These are phyloP conservation scores for Drosophila fungiperda DNA, from an alignment of 2,888 invertebrate genomes.

Conservation along the genomic window DNA sequence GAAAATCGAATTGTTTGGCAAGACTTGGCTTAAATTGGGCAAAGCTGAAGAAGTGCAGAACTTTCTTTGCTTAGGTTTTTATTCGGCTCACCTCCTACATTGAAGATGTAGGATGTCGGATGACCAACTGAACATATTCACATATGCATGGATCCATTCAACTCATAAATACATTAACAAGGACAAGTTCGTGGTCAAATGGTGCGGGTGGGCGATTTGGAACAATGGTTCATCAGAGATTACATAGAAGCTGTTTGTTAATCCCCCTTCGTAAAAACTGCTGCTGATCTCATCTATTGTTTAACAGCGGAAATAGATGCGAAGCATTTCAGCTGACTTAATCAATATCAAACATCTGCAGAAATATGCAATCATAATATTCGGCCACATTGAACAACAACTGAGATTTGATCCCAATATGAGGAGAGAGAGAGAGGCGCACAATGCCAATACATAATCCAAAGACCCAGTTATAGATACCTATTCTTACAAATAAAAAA, in stretches of 20 bases:
- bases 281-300: constrained; percentile 28
- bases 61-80: too few species aligned
- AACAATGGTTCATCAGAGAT: constrained; percentile 6
- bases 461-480: constrained; percentile 48
- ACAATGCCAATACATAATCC: constrained; percentile 38
- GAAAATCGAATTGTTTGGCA: too few species aligned
- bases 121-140: neutral
- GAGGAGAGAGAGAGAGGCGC: neutral
- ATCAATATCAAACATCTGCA: constrained; percentile 65
- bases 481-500: constrained; percentile 11
- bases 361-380: constrained; percentile 62
- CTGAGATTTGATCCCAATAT: constrained; percentile 31
- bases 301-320: constrained; percentile 27
- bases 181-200: neutral
- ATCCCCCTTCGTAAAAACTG: neutral
- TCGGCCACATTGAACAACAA: constrained; percentile 54
- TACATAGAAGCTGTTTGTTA: constrained; percentile 11
- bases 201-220: constrained; percentile 30
- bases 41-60: neutral
- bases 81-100: too few species aligned
- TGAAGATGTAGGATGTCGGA: neutral
- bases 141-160: constrained; percentile 1
- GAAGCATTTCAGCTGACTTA: constrained; percentile 11
- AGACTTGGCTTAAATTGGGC: too few species aligned
- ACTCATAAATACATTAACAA: neutral